Conservation (phyloP, 2,888 invertebrate genomes). For the Scaptomyza polygonia region DNA sequence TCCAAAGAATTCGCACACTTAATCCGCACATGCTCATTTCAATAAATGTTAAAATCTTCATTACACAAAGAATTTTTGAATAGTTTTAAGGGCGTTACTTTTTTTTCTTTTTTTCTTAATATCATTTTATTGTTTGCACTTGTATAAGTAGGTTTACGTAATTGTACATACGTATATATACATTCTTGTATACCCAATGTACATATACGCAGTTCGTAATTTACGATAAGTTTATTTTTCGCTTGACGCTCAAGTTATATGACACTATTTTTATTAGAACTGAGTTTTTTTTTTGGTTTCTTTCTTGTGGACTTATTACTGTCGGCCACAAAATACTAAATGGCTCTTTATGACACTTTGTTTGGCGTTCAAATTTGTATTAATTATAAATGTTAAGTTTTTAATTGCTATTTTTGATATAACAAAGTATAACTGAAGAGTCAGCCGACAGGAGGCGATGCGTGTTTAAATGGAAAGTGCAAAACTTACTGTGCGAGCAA, state of each 20-base stretch:
- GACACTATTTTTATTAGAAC: constrained; percentile 61
- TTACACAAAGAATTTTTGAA: not conserved
- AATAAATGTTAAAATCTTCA: not conserved
- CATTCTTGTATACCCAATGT: constrained; percentile 13
- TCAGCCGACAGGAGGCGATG: constrained; percentile 32
- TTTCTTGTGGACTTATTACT: constrained; percentile 44
- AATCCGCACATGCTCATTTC: not conserved
- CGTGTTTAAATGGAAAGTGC: constrained; percentile 79
- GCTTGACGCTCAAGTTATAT: constrained; percentile 61
- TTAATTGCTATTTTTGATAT: constrained; percentile 31
- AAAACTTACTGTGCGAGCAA: constrained; percentile 77
- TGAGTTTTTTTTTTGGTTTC: constrained; percentile 15
- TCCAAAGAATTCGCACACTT: not conserved
- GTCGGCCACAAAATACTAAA: not conserved
- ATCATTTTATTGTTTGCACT: constrained; percentile 12
- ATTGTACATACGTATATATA: constrained; percentile 15
- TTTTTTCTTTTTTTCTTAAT: constrained; percentile 10
- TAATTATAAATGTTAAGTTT: constrained; percentile 36
- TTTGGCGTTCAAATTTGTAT: constrained; percentile 12
- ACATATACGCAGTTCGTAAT: constrained; percentile 43
- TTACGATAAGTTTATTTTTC: constrained; percentile 64
- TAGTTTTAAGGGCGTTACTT: not conserved
- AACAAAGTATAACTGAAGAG: not conserved
- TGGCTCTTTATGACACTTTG: constrained; percentile 24
- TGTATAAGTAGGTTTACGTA: constrained; percentile 5